These are phyloP conservation scores for Epinephelus cyanopodus DNA, from an alignment of 2,113 vertebrate species.

Conservation along the genomic window DNA sequence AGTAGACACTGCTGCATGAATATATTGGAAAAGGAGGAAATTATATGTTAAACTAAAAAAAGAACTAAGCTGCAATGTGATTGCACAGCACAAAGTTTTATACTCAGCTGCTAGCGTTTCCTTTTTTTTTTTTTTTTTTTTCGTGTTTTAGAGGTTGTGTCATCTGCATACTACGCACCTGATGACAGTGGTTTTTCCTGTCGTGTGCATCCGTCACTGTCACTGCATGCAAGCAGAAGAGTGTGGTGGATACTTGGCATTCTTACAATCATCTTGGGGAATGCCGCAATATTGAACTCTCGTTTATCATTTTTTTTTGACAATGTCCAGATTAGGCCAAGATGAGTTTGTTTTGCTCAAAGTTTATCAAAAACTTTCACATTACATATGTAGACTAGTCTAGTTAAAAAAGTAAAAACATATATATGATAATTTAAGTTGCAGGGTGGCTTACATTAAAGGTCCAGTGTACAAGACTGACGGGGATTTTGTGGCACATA, in stretches of 20 bases:
- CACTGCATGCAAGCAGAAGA: neutral
- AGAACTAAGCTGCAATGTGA: neutral
- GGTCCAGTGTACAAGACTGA: too few relatives aligned
- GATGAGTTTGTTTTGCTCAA: neutral
- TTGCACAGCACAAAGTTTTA: neutral
- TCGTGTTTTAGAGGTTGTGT: conserved; percentile 31
- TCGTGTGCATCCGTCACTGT: conserved; percentile 29
- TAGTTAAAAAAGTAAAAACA: neutral
- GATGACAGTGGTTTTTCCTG: conserved; percentile 70
- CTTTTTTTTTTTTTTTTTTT: conserved; percentile 19
- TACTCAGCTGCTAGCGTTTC: neutral
- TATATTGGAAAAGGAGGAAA: neutral
- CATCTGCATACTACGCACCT: conserved; percentile 52
- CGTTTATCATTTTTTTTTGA: conserved; percentile 7
- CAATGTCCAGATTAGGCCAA: neutral
- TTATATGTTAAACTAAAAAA: neutral
- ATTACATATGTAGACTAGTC: neutral
- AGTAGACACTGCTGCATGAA: neutral
- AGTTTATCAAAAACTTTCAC: neutral
- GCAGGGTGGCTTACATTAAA: neutral
- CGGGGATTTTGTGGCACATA: too few relatives aligned
- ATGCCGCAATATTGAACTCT: conserved; percentile 11
- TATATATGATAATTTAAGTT: neutral
- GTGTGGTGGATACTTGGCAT: conserved; percentile 47
- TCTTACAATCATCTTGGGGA: conserved; percentile 29